Conservation (phyloP, 2,113 vertebrate genomes). For the Cariama cristata region DNA sequence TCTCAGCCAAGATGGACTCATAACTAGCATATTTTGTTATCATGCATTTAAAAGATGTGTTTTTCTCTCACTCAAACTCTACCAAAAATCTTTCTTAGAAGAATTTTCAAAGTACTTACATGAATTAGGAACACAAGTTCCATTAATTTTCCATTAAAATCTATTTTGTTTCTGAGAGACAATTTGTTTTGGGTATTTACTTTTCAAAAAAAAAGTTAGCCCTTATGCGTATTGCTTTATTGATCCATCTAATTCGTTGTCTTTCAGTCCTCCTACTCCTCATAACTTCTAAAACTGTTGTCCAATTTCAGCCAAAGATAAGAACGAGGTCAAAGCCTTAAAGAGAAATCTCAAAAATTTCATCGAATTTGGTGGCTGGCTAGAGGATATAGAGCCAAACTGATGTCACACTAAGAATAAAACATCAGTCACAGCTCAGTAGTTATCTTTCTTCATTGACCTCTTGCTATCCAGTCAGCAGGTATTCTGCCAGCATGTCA, state of each 20-base stretch:
- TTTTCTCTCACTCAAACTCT: background rate
- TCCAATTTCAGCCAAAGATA: background rate
- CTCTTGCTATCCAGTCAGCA: background rate
- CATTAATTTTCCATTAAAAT: background rate
- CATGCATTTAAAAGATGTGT: background rate
- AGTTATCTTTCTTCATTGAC: background rate
- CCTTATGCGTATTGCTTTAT: background rate
- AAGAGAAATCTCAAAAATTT: background rate
- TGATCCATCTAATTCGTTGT: background rate
- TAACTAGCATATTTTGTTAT: slow-evolving; percentile 9
- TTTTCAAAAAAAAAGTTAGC: background rate
- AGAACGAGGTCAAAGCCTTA: background rate
- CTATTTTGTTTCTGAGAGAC: background rate
- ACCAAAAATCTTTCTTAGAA: background rate
- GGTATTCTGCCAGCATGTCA: background rate
- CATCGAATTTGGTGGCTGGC: background rate
- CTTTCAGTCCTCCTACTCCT: background rate
- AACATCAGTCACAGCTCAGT: background rate
- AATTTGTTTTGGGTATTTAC: background rate
- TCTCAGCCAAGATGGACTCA: slow-evolving; percentile 18
- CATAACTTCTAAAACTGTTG: background rate
- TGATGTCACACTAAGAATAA: background rate
- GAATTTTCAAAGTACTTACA: background rate
- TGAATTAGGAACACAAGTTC: background rate
- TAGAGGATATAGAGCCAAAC: background rate